Percentiles rank a stretch among this genome's conserved stretches.
Evolutionary conservation across 2,797 vertebrate genomes (phyloP).

Genomic region (Sebastes umbrosus): DNA sequence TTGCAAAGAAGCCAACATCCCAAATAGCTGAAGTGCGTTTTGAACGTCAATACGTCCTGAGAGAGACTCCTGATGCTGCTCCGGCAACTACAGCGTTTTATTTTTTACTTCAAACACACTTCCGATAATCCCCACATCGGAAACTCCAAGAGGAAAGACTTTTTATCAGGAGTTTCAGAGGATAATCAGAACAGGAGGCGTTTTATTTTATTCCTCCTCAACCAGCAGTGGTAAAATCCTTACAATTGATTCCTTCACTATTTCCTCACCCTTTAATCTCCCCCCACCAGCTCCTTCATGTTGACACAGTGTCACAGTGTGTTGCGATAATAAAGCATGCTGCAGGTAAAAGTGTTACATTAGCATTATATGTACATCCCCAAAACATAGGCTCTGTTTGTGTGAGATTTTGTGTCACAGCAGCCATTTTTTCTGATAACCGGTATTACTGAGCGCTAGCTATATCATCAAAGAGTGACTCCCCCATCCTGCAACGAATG

Average conservation of each 20-base stretch:
- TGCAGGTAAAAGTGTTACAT: conserved; percentile 36
- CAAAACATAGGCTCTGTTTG: conserved; percentile 32
- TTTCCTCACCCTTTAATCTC: conserved; percentile 40
- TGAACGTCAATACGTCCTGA: conserved; percentile 11
- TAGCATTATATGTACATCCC: conserved; percentile 20
- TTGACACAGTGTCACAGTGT: conserved; percentile 32
- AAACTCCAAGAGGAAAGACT: not conserved
- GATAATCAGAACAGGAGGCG: conserved; percentile 13
- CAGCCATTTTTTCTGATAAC: conserved; percentile 45
- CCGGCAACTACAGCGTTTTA: not conserved
- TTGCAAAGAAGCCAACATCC: conserved; percentile 4
- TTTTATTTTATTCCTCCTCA: not conserved
- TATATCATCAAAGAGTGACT: conserved; percentile 64
- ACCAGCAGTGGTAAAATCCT: conserved; percentile 15
- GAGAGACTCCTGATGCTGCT: conserved; percentile 4
- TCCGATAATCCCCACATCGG: conserved; percentile 15
- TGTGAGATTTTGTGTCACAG: conserved; percentile 24
- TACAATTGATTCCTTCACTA: not conserved
- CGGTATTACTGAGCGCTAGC: conserved; percentile 47
- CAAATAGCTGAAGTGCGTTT: conserved; percentile 19
- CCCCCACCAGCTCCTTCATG: not conserved
- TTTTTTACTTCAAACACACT: conserved; percentile 32
- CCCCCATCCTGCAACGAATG: conserved; percentile 38
- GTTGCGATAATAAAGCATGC: conserved; percentile 23
- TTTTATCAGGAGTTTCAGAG: conserved; percentile 6